Percentiles rank a stretch among this genome's conserved stretches.
These are phyloP conservation scores for Nautilus pompilius DNA, from an alignment of 1,140 invertebrate species.

Conservation along the genomic window DNA sequence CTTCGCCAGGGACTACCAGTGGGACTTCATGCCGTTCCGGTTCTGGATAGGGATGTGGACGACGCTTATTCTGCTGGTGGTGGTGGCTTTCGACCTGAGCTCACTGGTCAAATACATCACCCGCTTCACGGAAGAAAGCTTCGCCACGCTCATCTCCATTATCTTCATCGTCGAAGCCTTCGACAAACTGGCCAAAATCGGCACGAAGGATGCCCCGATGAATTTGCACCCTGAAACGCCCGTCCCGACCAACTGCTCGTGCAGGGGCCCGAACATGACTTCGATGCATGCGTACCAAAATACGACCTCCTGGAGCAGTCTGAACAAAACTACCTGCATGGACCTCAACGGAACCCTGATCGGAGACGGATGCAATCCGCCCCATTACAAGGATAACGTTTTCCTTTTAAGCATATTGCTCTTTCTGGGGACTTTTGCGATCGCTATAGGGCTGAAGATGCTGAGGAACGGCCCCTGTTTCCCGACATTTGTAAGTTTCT, in stretches of 20 bases:
- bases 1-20: conserved; percentile 63
- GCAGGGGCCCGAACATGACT: conserved; percentile 11
- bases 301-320: conserved; percentile 11
- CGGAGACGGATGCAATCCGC: conserved; percentile 66
- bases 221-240: conserved; percentile 19
- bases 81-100: conserved; percentile 93
- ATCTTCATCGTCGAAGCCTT: conserved; percentile 98
- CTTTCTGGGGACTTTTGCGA: conserved; percentile 85
- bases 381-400: conserved; percentile 63
- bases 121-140: conserved; percentile 98
- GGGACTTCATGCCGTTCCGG: conserved; percentile 92
- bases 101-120: conserved; percentile 98
- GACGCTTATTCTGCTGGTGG: conserved; percentile 78
- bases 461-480: conserved; percentile 96
- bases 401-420: conserved; percentile 94
- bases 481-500: conserved; percentile 60
- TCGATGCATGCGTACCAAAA: too few relatives aligned
- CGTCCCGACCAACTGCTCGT: conserved; percentile 16
- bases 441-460: conserved; percentile 83
- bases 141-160: conserved; percentile 95
- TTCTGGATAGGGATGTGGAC: conserved; percentile 95
- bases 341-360: conserved; percentile 71
- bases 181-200: conserved; percentile 54
- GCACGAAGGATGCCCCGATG: conserved; percentile 14
- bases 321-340: conserved; percentile 10